Percentiles rank a stretch among this genome's conserved stretches.
These are phyloP conservation scores for Eristalis intricaria DNA, from an alignment of 2,888 invertebrate genomes.

Conservation along the genomic window DNA sequence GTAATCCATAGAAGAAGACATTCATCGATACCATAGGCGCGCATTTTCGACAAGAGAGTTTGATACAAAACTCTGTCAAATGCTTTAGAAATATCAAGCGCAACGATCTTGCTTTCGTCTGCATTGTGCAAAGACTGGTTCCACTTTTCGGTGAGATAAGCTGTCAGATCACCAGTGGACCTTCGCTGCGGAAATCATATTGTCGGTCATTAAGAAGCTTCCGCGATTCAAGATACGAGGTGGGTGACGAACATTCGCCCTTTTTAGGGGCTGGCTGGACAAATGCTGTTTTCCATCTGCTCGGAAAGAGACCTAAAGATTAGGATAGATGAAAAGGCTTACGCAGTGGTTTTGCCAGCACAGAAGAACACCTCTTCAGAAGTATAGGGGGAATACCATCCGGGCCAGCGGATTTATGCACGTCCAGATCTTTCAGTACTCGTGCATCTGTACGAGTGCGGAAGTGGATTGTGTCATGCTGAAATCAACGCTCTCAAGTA, in stretches of 20 bases:
- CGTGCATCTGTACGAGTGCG: conserved; percentile 6
- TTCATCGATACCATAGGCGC: too few species aligned
- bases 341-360: conserved; percentile 23
- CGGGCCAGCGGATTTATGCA: conserved; percentile 21
- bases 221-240: not conserved
- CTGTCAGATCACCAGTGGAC: too few species aligned
- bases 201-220: too few species aligned
- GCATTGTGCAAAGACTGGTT: too few species aligned
- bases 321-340: conserved; percentile 14
- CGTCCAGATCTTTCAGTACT: conserved; percentile 14
- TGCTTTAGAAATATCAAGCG: too few species aligned
- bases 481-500: not conserved
- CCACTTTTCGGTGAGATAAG: too few species aligned
- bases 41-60: too few species aligned
- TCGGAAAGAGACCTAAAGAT: conserved; percentile 10
- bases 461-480: conserved; percentile 5
- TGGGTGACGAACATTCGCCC: not conserved
- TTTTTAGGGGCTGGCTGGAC: not conserved
- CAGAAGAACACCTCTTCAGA: conserved; percentile 24
- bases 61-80: too few species aligned
- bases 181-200: too few species aligned
- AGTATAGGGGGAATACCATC: conserved; percentile 23
- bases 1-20: too few species aligned
- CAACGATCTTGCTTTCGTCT: too few species aligned
- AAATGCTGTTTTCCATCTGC: not conserved